Base-by-base conservation (phyloP, 2,888 invertebrate genomes). In the Nipponacmea schrenckii region DNA sequence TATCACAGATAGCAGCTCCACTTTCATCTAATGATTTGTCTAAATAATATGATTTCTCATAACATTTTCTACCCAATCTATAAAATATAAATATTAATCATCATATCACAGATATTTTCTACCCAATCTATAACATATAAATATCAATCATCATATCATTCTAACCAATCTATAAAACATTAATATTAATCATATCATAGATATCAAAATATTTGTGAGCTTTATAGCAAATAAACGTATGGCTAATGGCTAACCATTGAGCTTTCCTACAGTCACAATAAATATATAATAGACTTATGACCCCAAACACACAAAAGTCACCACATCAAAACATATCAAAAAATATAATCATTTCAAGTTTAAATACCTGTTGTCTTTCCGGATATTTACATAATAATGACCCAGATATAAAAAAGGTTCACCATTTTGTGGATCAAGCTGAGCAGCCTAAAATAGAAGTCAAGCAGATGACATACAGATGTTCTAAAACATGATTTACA, bases 11-110 rank as follows among this genome's bases (percentile, higher is more conserved):
- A 78, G 92, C 92, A 80, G 92, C 92, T 14, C 94, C 93, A 74
- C 93, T 93, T 80, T 92, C 91, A 46, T 91, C 91, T 74, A 93
- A 93, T 71, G 90, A 89, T 14, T 92, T 91, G 90, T 94, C 93
- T 2, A 96, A 90, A 84, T 92, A 92, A 77, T 94, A 92, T 62
- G 95, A 93, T 88, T 94, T 95, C 89, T 95, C 94, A 87, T 93
- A 96, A 89, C 96, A 96, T 85, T 94, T 93, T 78, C 92, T 92
- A 0, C 96, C 93, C 82, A 95, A 93, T 67, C 86, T 85, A 68
- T 63, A 46, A 14, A 62, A 70, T 46, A 20, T 26, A 20, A 44
- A 46, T 24, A 45, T 17, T 26, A 71, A 92, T 91, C 84, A 96
- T 94, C 48, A 93, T 91, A 83, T 93, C 93, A 89, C 95, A 95